phyloP scores from a whole-genome alignment of 2,888 invertebrate species.

The Patella depressa region DNA sequence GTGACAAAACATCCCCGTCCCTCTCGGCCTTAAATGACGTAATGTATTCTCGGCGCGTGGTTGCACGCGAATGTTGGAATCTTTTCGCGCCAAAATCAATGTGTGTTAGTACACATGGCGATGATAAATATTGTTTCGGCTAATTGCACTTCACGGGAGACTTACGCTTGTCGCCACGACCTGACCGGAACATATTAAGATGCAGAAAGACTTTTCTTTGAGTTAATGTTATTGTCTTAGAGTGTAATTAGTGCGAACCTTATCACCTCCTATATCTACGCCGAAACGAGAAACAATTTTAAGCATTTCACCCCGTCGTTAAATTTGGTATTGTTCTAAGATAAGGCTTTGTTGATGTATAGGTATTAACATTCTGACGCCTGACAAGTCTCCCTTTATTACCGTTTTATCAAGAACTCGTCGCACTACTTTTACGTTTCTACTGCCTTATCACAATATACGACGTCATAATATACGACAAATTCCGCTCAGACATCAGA shows the following conservation, averaged over 20 bases:
- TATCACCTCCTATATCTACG: neutral
- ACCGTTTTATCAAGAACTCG: too few relatives aligned
- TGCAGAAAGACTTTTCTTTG: neutral
- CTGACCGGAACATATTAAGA: neutral
- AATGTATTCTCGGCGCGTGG: slow-evolving; percentile 3
- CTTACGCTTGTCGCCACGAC: slow-evolving; percentile 3
- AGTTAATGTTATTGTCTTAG: slow-evolving; percentile 4
- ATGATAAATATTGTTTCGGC: slow-evolving; percentile 9
- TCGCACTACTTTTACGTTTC: too few relatives aligned
- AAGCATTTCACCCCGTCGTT: too few relatives aligned
- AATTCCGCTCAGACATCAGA: too few relatives aligned
- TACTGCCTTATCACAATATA: too few relatives aligned
- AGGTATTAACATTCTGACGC: too few relatives aligned
- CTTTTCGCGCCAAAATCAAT: neutral
- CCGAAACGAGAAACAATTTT: too few relatives aligned
- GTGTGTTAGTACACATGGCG: slow-evolving; percentile 1
- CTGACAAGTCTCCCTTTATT: too few relatives aligned
- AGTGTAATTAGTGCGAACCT: neutral
- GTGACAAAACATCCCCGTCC: neutral
- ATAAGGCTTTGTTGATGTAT: too few relatives aligned
- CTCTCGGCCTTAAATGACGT: neutral
- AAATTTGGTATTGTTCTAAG: too few relatives aligned
- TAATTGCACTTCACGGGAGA: slow-evolving; percentile 8
- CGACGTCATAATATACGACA: too few relatives aligned
- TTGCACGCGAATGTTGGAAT: neutral